Conservation (phyloP, 2,888 invertebrate species). For the Pristionchus exspectatus region DNA sequence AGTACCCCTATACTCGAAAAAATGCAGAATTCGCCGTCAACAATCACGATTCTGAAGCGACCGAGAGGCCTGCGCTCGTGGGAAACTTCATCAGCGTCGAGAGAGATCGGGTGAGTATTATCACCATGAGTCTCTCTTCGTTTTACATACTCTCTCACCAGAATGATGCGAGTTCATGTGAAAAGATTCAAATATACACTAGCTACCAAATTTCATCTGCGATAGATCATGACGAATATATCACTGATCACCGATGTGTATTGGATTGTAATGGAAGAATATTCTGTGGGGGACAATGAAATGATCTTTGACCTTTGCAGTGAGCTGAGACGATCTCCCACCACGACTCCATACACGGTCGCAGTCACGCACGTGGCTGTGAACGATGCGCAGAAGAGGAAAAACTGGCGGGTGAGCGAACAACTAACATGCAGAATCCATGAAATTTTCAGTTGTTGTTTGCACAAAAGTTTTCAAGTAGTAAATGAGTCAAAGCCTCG, state of each 20-base stretch:
- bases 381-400: background rate
- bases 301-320: background rate
- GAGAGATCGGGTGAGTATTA: background rate
- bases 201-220: background rate
- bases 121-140: background rate
- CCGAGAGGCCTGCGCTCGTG: background rate
- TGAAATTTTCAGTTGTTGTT: too few relatives aligned
- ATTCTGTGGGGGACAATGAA: background rate
- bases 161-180: too few relatives aligned
- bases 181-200: too few relatives aligned
- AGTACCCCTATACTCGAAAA: background rate
- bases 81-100: background rate
- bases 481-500: too few relatives aligned
- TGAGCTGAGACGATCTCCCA: background rate
- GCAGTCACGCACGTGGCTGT: background rate
- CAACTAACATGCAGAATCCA: too few relatives aligned
- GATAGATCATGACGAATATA: too few relatives aligned
- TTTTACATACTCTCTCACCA: too few relatives aligned
- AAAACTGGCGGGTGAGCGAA: constrained; percentile 9
- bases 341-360: background rate
- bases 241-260: background rate
- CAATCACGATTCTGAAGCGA: constrained; percentile 8
- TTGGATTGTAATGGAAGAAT: background rate
- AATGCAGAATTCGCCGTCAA: background rate
- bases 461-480: too few relatives aligned